These are phyloP conservation scores for Lemur catta DNA, from an alignment of 2,797 vertebrate genomes.

Conservation along the genomic window DNA sequence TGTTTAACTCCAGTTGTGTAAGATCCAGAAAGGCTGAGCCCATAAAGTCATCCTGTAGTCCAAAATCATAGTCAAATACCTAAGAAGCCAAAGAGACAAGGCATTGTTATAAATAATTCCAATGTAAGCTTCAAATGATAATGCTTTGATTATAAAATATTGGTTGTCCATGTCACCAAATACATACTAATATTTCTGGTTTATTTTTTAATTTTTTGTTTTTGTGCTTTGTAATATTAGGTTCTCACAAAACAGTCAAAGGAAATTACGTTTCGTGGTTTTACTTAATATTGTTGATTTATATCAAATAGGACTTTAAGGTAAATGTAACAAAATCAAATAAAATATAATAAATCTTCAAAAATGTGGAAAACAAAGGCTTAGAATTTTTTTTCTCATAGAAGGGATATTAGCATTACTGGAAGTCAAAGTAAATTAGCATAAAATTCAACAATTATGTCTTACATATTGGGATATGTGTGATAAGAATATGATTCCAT, in stretches of 20 bases:
- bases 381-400: not conserved
- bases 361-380: not conserved
- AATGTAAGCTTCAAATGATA: not conserved
- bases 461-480: not conserved
- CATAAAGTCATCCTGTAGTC: conserved; percentile 98
- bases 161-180: not conserved
- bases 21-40: conserved; percentile 94
- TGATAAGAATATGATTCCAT: not conserved
- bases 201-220: not conserved
- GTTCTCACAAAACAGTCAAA: conserved; percentile 22
- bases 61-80: conserved; percentile 99
- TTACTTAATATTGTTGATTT: not conserved
- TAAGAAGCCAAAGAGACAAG: conserved; percentile 72
- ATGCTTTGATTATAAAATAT: not conserved
- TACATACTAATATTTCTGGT: not conserved
- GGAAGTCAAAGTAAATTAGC: not conserved
- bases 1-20: conserved; percentile 92
- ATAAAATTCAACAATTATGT: not conserved
- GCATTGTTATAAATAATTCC: conserved; percentile 16
- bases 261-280: conserved; percentile 15
- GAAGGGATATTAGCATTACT: not conserved
- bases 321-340: conserved; percentile 7
- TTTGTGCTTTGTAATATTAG: not conserved
- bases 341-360: not conserved
- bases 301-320: not conserved